Percentiles rank a stretch among this genome's conserved stretches.
Conservation (phyloP, 2,888 invertebrate species). For the Listrodromus nycthemerus region DNA sequence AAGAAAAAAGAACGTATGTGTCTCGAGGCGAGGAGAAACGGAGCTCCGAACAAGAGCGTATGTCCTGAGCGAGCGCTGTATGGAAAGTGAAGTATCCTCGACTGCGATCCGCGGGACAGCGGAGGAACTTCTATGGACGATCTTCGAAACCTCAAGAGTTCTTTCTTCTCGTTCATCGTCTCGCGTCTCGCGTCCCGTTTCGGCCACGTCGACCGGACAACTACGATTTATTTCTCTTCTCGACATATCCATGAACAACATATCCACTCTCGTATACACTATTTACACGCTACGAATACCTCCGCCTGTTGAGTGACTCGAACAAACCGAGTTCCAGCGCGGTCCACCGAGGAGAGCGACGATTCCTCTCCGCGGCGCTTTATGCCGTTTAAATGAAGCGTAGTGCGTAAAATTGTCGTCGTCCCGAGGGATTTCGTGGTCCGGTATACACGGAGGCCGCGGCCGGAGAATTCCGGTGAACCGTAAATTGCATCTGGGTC, state of each 20-base stretch:
- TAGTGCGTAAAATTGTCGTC: conserved; percentile 69
- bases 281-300: conserved; percentile 16
- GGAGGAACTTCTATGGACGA: conserved; percentile 61
- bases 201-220: conserved; percentile 6
- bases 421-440: conserved; percentile 31
- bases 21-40: conserved; percentile 59
- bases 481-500: conserved; percentile 72
- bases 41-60: conserved; percentile 55
- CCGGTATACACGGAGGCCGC: conserved; percentile 35
- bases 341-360: not conserved
- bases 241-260: conserved; percentile 27
- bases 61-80: conserved; percentile 26
- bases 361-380: conserved; percentile 15
- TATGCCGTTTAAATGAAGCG: conserved; percentile 57
- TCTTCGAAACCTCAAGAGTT: conserved; percentile 50
- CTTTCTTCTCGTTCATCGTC: conserved; percentile 56
- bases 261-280: conserved; percentile 17
- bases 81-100: conserved; percentile 58
- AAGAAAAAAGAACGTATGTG: conserved; percentile 48
- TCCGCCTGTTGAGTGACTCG: conserved; percentile 8
- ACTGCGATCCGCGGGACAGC: conserved; percentile 32
- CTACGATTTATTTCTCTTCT: conserved; percentile 22
- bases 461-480: conserved; percentile 57
- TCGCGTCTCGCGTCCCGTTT: conserved; percentile 4
- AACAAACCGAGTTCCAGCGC: conserved; percentile 28